phyloP scores from a whole-genome alignment of 2,113 vertebrate genomes.

The Caranx melampygus region DNA sequence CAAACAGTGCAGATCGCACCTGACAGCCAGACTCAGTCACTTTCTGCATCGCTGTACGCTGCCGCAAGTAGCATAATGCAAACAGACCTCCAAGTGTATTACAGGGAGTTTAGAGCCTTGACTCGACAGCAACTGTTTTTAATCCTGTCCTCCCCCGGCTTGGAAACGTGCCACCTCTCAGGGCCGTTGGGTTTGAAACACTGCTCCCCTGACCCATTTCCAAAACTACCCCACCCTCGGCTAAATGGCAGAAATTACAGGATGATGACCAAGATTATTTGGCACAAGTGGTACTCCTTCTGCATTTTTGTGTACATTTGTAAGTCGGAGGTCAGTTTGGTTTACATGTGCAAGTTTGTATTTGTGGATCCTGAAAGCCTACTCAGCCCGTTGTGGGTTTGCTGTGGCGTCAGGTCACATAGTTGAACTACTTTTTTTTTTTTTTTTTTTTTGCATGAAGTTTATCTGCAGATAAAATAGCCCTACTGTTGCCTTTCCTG shows the following conservation, averaged over 20 bases:
- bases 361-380: background rate
- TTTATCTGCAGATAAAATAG: constrained; percentile 11
- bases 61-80: background rate
- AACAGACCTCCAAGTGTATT: background rate
- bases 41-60: background rate
- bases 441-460: background rate
- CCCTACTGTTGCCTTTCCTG: constrained; percentile 1
- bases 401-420: background rate
- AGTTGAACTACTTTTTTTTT: background rate
- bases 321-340: background rate
- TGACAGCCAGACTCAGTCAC: background rate
- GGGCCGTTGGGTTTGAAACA: constrained; percentile 9
- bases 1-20: background rate
- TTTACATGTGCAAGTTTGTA: background rate
- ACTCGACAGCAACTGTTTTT: constrained; percentile 34
- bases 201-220: constrained; percentile 39
- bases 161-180: constrained; percentile 12
- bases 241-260: constrained; percentile 55
- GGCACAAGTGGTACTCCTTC: background rate
- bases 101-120: background rate
- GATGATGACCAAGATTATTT: constrained; percentile 60
- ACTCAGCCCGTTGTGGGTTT: background rate
- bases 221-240: constrained; percentile 17
- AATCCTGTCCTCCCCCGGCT: constrained; percentile 21
- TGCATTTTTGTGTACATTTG: background rate